Conservation (phyloP, 2,113 vertebrate species). For the Oxyura jamaicensis region DNA sequence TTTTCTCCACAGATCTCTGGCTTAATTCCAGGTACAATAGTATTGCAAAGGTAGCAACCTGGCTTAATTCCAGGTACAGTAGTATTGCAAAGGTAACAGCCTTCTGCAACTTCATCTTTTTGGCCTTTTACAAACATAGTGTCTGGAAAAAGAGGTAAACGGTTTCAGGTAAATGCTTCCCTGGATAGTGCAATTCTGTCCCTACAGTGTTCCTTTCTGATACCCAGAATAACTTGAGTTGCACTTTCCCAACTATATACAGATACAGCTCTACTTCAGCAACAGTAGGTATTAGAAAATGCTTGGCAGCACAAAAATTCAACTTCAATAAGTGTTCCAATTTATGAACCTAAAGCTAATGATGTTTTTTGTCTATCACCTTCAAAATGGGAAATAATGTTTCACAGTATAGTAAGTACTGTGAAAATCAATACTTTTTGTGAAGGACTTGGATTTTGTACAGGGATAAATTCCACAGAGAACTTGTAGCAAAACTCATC, state of each 20-base stretch:
- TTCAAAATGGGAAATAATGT: not conserved
- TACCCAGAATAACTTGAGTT: not conserved
- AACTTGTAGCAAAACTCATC: not conserved
- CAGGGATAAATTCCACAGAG: not conserved
- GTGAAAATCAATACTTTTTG: constrained; percentile 11
- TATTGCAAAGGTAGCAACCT: not conserved
- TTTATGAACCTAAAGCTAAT: not conserved
- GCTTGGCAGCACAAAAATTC: not conserved
- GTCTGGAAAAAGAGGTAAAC: not conserved
- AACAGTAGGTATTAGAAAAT: not conserved
- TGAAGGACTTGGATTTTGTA: not conserved
- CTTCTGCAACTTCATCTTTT: not conserved
- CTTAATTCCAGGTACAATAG: not conserved
- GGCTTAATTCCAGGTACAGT: not conserved
- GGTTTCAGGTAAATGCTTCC: not conserved
- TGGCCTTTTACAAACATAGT: not conserved
- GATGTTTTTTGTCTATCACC: not conserved
- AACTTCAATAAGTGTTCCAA: not conserved
- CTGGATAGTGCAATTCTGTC: not conserved
- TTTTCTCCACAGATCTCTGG: not conserved
- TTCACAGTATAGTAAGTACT: not conserved
- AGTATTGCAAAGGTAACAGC: not conserved
- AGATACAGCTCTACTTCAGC: not conserved
- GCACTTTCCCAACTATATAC: not conserved
- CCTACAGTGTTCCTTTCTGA: not conserved